phyloP scores from a whole-genome alignment of 2,888 invertebrate genomes.

The Sinohyriopsis cumingii region DNA sequence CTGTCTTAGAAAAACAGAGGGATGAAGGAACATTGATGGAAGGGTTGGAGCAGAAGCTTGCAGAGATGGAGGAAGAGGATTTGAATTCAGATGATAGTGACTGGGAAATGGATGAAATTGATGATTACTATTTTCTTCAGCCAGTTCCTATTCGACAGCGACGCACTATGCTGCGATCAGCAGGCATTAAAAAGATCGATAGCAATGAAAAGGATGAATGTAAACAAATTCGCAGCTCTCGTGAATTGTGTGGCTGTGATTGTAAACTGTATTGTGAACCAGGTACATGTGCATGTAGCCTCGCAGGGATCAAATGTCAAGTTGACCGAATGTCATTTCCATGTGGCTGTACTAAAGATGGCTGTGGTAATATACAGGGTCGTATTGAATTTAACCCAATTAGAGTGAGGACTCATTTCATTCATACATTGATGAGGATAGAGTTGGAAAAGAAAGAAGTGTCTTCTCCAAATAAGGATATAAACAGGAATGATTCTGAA shows the following conservation, averaged over 20 bases:
- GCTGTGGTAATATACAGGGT: slow-evolving; percentile 92
- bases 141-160: slow-evolving; percentile 94
- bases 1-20: slow-evolving; percentile 82
- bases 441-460: slow-evolving; percentile 64
- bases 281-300: slow-evolving; percentile 94
- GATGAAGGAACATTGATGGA: slow-evolving; percentile 73
- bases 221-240: slow-evolving; percentile 89
- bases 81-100: slow-evolving; percentile 59
- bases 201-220: slow-evolving; percentile 94
- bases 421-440: slow-evolving; percentile 93
- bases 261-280: slow-evolving; percentile 85
- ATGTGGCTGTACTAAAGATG: slow-evolving; percentile 95
- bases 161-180: slow-evolving; percentile 88
- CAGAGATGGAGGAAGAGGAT: slow-evolving; percentile 44
- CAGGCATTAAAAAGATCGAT: slow-evolving; percentile 95
- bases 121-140: slow-evolving; percentile 74
- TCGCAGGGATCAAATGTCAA: slow-evolving; percentile 97
- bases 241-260: slow-evolving; percentile 78
- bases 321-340: slow-evolving; percentile 97
- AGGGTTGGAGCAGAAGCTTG: slow-evolving; percentile 45
- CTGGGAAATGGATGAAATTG: slow-evolving; percentile 54
- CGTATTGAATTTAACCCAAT: slow-evolving; percentile 97
- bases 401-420: slow-evolving; percentile 95
- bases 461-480: slow-evolving; percentile 27
- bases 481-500: slow-evolving; percentile 14